Conservation (phyloP, 1,140 invertebrate genomes). For the Bombyx mandarina region DNA sequence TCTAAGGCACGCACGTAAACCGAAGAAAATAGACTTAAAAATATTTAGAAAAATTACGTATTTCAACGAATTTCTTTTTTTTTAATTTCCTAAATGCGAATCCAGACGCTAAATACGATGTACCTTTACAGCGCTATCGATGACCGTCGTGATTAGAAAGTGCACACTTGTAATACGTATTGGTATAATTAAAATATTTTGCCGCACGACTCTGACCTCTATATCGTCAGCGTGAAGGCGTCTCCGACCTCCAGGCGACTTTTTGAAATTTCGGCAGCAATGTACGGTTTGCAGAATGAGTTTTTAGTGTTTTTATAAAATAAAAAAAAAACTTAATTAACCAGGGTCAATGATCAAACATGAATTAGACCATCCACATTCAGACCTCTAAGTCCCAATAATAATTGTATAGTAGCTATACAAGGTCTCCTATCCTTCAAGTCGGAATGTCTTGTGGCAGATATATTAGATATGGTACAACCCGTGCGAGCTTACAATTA, state of each 20-base stretch:
- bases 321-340: too few relatives aligned
- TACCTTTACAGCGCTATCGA: neutral
- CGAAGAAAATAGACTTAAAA: too few relatives aligned
- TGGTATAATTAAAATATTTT: constrained; percentile 49
- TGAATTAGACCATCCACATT: too few relatives aligned
- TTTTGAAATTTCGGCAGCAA: constrained; percentile 36
- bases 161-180: constrained; percentile 21
- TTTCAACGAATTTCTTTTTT: neutral
- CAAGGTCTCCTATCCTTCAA: too few relatives aligned
- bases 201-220: constrained; percentile 40
- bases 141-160: constrained; percentile 51
- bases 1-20: too few relatives aligned
- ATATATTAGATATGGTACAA: too few relatives aligned
- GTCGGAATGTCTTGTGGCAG: too few relatives aligned
- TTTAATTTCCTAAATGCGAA: neutral
- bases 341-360: too few relatives aligned
- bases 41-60: neutral
- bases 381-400: too few relatives aligned
- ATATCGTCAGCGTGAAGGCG: constrained; percentile 17
- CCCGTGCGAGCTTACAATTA: too few relatives aligned
- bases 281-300: constrained; percentile 5
- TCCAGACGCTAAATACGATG: neutral
- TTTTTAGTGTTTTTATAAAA: too few relatives aligned
- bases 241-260: constrained; percentile 12
- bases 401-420: too few relatives aligned